Evolutionary conservation across 2,797 vertebrate species (phyloP), one percentile per base, ranked within the genome.

Genomic region (Scleropages formosus): DNA sequence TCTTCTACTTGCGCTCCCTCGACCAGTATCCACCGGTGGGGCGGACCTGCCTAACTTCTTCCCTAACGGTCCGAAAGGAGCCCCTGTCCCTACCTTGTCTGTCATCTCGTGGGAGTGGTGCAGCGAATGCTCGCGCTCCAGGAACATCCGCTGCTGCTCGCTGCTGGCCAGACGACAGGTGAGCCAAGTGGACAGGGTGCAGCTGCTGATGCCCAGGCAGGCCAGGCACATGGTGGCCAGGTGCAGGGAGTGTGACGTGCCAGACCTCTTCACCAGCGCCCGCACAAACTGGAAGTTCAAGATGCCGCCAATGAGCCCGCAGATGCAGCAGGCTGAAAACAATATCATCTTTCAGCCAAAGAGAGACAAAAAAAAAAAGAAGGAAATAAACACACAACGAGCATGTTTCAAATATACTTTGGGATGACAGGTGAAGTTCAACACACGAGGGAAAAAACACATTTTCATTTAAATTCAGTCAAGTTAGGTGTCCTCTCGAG

Each of bases 71-170:
- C n/a, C n/a, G n/a, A n/a, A n/a, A n/a, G n/a, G n/a, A n/a, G n/a
- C n/a, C n/a, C 13, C 26, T 1, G 49, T 44, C 75, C 91, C 89
- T 88, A 98, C 96, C 94, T 98, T 99, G 87, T 98, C 97, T 0
- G 95, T 92, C 96, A 99, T 98, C 91, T 99, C 97, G 27, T 99
- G 97, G 0, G 97, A 98, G 82, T 99, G 98, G 84, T 99, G 98
- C 82, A 99, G 86, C 0, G 97, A 99, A 83, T 98, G 98, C 71
- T 99, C 98, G 81, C 97, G 90, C 90, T 99, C 98, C 20, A 97
- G 92, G 88, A 99, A 99, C 98, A 99, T 99, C 85, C 98, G 91
- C 87, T 97, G 96, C 89, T 99, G 98, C 85, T 99, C 97, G 2
- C 95, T 98, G 90, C 96, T 97, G 85, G 97, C 97, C 79, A 99